Base-by-base conservation (phyloP, 1,140 invertebrate genomes). In the Patella vulgata region DNA sequence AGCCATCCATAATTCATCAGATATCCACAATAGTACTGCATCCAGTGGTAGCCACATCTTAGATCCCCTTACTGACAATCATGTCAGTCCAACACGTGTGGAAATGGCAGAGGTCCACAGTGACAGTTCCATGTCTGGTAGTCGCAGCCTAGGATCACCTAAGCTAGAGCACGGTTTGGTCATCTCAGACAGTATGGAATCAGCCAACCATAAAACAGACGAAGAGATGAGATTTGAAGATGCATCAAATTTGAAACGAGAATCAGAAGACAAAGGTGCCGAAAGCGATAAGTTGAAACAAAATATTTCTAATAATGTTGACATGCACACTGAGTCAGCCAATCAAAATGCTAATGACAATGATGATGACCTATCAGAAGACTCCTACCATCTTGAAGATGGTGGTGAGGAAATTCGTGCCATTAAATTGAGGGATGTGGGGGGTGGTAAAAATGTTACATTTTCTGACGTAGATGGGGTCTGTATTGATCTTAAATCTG, bases 321-420 rank as follows among this genome's bases (percentile, higher is more conserved):
- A 36, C 33, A 54, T 54, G 52, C 62, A 71, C 63, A 68, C 60
- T 46, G 47, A 59, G 70, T 75, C 78, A 75, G 75, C 77, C 75
- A 78, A 83, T 79, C 77, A 82, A 77, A 79, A 79, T 78, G 74
- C 79, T 75, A 75, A 76, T 80, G 82, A 82, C 74, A 80, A 74
- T 77, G 81, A 80, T 64, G 59, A 59, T 30, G 43, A 56, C 42
- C 30, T 42, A 54, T 52, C 53, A 48, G 42, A 19, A 33, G 59
- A 51, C 19, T 17, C 53, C 19, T 21, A 43, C 17, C 17, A 50
- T 58, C 31, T 56, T 57, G 53, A 57, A 11, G 23, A 9, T 48
- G 28, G 31, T 27, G 17, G 33, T 27, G 36, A 59, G 33, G 27
- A 52, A 30, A 33, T 19, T 42, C 36, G 31, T 17, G 33, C 14